Evolutionary conservation across 2,888 invertebrate species (phyloP), one percentile per base, ranked within the genome.

Genomic region (Cheilosia pagana): DNA sequence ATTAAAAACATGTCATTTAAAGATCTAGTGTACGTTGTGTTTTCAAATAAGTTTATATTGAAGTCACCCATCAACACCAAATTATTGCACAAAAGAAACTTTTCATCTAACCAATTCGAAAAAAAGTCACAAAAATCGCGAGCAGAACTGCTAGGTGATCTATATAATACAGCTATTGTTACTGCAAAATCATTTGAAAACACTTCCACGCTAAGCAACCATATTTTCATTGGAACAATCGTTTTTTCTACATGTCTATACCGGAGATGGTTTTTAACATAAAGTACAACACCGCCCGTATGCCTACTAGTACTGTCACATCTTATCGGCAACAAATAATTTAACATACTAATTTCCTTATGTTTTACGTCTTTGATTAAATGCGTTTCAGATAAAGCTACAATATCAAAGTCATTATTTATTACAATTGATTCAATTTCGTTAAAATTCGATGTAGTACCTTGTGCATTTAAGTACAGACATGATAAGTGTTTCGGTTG

Each of bases 241-340:
- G 12, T 50, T 10, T 21, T 23, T 7, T 50, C 8, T 10, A 50
- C 6, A 8, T 21, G 4, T 14, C 16, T 45, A 50, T 21, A 10
- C 14, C 8, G 21, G 8, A 50, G 8, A 25, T 25, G 3, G 25
- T 25, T 25, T 25, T 25, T 25, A 25, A 25, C 5, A 25, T 25
- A 25, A 3, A 31, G 35, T 31, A 14, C 50, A 14, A 63, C 63
- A n/a, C 48, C 50, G 3, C 63, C 63, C 14, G 63, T 63, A 63
- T 63, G 35, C 8, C 50, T 52, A 48, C 62, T 62, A 14, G 62
- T 62, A 16, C 62, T 62, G 19, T 28, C 63, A 10, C 50, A 65
- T 14, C 63, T 21, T 1, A 65, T 12, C 19, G 45, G 45, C 50
- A 12, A 14, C 3, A 39, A 7, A 23, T 50, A 65, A 23, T 52